Base-by-base conservation (phyloP, 2,888 invertebrate species). In the Cheilosia vulpina region DNA sequence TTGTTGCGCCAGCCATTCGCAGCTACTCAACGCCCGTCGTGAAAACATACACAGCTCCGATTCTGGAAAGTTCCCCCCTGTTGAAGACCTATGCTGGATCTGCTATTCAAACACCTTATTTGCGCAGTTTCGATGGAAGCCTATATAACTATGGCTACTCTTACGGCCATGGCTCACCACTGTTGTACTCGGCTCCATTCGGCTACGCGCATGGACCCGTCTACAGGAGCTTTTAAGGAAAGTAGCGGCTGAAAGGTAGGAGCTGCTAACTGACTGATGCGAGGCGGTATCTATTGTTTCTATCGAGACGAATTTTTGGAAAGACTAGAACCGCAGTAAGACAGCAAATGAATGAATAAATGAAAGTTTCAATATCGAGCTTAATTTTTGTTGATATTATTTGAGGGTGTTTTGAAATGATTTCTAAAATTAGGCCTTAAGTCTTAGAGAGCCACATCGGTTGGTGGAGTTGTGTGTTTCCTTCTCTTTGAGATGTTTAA, bases 1-100 rank as follows among this genome's bases (percentile, higher is more conserved):
- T 88, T 57, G 72, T 89, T 21, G 87, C 88, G 15, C 88, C 88
- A 38, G 89, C 87, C 38, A 69, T 88, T n/a, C 88, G 88, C 24
- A 87, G 88, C 7, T 89, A 87, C 82, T 66, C 76, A 2, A 65
- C 87, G 4, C 88, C 88, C 13, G 62, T 84, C 71, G 43, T 88
- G 1, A 88, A 88, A 31, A 88, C 88, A 0, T 88, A 88, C 38
- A 62, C 78, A 24, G 83, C 87, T 55, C 80, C 80, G 5, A 27
- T 78, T 55, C 24, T 87, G 4, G 76, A 85, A 52, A 77, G 58
- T 58, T 58, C 66, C 11, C 80, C 69, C 2, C 45, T 84, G 13
- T 38, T 80, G 58, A 81, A 65, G 66, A 21, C 76, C 13, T 77
- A 85, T 34, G 62, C 66, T 68, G 76, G 68, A 21, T 53, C 65